Conservation (phyloP, 2,113 vertebrate genomes). For the Ia io region DNA sequence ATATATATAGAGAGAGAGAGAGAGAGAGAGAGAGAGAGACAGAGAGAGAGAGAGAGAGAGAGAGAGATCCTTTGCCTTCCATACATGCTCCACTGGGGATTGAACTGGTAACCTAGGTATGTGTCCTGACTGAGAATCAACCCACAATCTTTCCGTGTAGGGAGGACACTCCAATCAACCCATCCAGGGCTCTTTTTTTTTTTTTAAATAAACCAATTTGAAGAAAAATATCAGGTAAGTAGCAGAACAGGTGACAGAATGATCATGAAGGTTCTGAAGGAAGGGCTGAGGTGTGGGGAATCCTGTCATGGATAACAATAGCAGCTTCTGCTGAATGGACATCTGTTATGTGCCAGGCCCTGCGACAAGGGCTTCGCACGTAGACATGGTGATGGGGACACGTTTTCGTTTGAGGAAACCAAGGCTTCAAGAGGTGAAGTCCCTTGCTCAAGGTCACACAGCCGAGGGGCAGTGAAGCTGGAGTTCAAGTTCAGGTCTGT, state of each 20-base stretch:
- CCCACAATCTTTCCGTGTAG: background rate
- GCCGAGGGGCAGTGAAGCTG: background rate
- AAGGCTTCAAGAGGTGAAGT: background rate
- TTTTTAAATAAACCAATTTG: background rate
- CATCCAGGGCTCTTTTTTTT: background rate
- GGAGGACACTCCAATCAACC: background rate
- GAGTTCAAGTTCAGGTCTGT: background rate
- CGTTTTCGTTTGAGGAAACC: background rate
- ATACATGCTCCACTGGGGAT: background rate
- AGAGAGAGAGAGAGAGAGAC: too few relatives aligned
- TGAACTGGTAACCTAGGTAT: background rate
- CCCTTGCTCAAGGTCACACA: background rate
- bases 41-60: background rate
- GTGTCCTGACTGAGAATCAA: background rate
- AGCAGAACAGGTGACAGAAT: background rate
- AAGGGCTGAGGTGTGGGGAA: background rate
- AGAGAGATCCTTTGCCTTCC: background rate
- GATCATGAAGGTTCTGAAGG: background rate
- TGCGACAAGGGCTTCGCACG: background rate
- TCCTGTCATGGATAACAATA: background rate
- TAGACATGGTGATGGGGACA: background rate
- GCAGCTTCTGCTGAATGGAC: background rate
- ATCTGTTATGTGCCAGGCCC: background rate
- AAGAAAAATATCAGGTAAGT: background rate
- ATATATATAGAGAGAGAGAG: too few relatives aligned